Evolutionary conservation across 2,888 invertebrate species (phyloP).

Genomic region (Biston betularia): DNA sequence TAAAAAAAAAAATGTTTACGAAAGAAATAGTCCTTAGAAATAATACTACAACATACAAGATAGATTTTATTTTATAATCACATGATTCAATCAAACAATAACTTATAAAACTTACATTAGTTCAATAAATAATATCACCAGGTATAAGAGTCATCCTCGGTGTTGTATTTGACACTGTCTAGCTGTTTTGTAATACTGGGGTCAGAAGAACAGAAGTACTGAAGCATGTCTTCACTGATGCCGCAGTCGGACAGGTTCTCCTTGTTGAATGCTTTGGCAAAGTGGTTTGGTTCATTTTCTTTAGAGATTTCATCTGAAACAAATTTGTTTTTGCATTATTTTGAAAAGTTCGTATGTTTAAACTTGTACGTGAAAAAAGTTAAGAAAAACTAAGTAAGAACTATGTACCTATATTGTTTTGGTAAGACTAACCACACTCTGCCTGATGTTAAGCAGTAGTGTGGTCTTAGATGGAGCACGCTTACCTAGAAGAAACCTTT

Average conservation of each 20-base stretch:
- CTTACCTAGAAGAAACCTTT: no score
- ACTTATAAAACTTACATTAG: conserved; percentile 13
- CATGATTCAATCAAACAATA: conserved; percentile 4
- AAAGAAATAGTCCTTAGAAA: not conserved
- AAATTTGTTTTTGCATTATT: not conserved
- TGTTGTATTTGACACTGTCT: conserved; percentile 89
- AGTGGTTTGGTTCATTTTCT: conserved; percentile 80
- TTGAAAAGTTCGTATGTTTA: no score
- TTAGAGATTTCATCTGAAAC: conserved; percentile 80
- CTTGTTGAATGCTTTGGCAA: conserved; percentile 90
- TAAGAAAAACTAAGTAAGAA: no score
- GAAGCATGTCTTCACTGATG: conserved; percentile 87
- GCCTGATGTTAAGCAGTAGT: no score
- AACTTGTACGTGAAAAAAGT: no score
- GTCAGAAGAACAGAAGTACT: conserved; percentile 88
- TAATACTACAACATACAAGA: conserved; percentile 20
- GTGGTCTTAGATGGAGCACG: no score
- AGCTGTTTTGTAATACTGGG: conserved; percentile 80
- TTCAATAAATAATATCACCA: conserved; percentile 66
- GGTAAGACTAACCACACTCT: no score
- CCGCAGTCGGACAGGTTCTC: conserved; percentile 97
- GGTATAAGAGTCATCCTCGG: conserved; percentile 85
- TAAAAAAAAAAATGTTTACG: no score
- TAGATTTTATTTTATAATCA: conserved; percentile 8
- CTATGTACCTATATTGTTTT: no score